Conservation (phyloP, 2,113 vertebrate genomes). For the Lophotis ruficrista region DNA sequence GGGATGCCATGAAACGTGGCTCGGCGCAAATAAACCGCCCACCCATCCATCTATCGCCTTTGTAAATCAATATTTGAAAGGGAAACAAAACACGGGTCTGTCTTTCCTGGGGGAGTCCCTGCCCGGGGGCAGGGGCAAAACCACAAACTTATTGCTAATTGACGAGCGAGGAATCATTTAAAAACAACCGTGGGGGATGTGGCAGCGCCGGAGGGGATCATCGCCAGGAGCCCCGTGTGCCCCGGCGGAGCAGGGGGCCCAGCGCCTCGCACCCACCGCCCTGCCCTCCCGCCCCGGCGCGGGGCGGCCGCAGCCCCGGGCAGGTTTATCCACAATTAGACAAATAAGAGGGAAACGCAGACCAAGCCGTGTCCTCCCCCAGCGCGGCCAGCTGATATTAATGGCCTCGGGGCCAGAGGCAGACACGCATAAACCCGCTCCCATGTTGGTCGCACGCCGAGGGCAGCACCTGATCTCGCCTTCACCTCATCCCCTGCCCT, state of each 20-base stretch:
- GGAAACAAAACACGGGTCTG: neutral
- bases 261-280: neutral
- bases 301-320: neutral
- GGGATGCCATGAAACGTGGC: slow-evolving; percentile 29
- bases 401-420: neutral
- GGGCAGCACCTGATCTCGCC: neutral
- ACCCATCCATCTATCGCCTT: neutral
- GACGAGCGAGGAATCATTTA: neutral
- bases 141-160: neutral
- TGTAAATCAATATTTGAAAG: neutral
- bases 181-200: neutral
- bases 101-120: neutral
- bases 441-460: neutral
- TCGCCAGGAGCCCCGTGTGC: neutral
- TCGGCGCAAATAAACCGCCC: neutral
- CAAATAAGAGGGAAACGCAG: neutral
- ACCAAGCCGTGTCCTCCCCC: neutral
- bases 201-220: neutral
- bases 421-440: neutral
- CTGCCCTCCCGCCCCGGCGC: neutral
- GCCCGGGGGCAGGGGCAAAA: neutral
- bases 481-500: neutral
- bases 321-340: neutral
- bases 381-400: neutral
- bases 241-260: neutral